These are phyloP conservation scores for Ochropacha duplaris DNA, from an alignment of 2,888 invertebrate species.

Conservation along the genomic window DNA sequence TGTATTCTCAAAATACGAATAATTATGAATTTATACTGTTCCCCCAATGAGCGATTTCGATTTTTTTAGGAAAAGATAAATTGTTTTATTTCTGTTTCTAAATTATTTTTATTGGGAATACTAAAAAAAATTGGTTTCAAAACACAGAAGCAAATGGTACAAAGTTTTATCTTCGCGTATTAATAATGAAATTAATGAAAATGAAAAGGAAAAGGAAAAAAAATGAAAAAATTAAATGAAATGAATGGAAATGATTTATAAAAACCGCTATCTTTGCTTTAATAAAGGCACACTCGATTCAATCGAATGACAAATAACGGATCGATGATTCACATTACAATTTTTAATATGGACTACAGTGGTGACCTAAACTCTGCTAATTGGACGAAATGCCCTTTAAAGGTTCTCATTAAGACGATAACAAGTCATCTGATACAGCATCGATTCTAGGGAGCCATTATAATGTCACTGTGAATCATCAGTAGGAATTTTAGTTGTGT, in stretches of 20 bases:
- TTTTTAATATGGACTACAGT: conserved; percentile 36
- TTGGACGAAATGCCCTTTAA: conserved; percentile 69
- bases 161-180: too few species aligned
- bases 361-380: conserved; percentile 47
- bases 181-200: too few species aligned
- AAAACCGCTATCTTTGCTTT: background rate
- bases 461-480: conserved; percentile 21
- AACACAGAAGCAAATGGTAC: too few species aligned
- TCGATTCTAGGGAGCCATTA: conserved; percentile 35
- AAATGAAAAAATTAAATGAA: background rate
- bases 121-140: too few species aligned
- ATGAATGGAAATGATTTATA: background rate
- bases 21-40: too few species aligned
- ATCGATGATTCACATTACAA: conserved; percentile 45
- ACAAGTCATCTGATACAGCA: conserved; percentile 23
- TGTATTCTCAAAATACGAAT: too few species aligned
- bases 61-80: too few species aligned
- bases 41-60: too few species aligned
- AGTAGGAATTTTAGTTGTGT: background rate
- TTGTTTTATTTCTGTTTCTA: too few species aligned
- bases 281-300: background rate
- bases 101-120: too few species aligned
- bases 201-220: too few species aligned
- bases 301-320: conserved; percentile 7
- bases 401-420: conserved; percentile 48